These are phyloP conservation scores for Stenchaetothrips biformis DNA, from an alignment of 2,888 invertebrate genomes.

Conservation along the genomic window DNA sequence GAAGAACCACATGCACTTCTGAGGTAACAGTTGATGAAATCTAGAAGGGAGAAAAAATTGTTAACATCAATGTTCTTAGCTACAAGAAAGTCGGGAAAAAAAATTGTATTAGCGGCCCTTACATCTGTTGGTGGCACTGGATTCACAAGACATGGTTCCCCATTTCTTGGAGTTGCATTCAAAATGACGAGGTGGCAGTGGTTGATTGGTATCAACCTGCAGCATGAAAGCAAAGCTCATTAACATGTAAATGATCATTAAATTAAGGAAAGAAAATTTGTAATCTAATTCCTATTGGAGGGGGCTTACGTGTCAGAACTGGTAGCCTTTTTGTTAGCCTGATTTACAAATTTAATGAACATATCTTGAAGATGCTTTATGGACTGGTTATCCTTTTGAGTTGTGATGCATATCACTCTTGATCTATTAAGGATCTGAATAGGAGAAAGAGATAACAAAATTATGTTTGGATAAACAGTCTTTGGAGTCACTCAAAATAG, in stretches of 20 bases:
- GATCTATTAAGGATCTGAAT: slow-evolving; percentile 57
- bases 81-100: slow-evolving; percentile 29
- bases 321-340: slow-evolving; percentile 70
- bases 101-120: slow-evolving; percentile 34
- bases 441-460: slow-evolving; percentile 2
- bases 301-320: slow-evolving; percentile 56
- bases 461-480: slow-evolving; percentile 39
- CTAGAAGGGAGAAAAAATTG: slow-evolving; percentile 45
- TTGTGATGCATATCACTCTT: slow-evolving; percentile 85
- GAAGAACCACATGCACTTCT: slow-evolving; percentile 75
- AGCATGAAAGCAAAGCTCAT: slow-evolving; percentile 25
- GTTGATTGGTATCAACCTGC: slow-evolving; percentile 62
- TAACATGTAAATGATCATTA: background rate
- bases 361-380: slow-evolving; percentile 83
- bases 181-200: slow-evolving; percentile 87
- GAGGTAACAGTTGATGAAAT: slow-evolving; percentile 67
- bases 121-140: slow-evolving; percentile 44
- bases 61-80: slow-evolving; percentile 27
- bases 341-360: slow-evolving; percentile 71
- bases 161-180: slow-evolving; percentile 77
- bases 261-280: slow-evolving; percentile 31
- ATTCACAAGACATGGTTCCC: slow-evolving; percentile 39
- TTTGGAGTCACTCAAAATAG: slow-evolving; percentile 31
- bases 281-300: background rate
- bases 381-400: slow-evolving; percentile 80